Evolutionary conservation across 2,113 vertebrate species (phyloP), one percentile per base, ranked within the genome.

Genomic region (Turdus rufiventris): DNA sequence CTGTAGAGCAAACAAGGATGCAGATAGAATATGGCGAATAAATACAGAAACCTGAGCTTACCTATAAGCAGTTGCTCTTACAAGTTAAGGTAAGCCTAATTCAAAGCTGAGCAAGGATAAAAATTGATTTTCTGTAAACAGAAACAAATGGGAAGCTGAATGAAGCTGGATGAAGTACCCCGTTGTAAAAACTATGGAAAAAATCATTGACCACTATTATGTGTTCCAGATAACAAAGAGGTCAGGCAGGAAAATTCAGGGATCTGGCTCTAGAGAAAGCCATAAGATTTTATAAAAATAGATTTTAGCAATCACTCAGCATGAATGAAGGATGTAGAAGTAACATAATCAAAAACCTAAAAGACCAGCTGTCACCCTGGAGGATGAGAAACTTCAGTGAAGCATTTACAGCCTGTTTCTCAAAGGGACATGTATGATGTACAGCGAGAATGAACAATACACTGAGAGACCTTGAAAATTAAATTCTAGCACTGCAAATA

Each of bases 191-290:
- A 54, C 8, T 14, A 9, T 21, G 23, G 33, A 17, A 82, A 60
- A 40, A 60, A 43, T 0, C 5, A 18, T 5, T 50, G 15, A 34
- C 73, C 58, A 3, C 10, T 75, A 3, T 75, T 33, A 38, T 5
- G 18, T 24, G 43, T 34, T 21, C 28, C 33, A 70, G 42, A 26
- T 20, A 82, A 50, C 31, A 61, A 56, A 81, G 24, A 65, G 43
- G 5, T 42, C 34, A 60, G 56, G n/a, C 24, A 79, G 43, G 17
- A 45, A 75, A 53, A 89, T 16, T 12, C 34, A 42, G 31, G 28
- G 21, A 9, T 33, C 36, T 53, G 75, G n/a, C 43, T 68, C 50
- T n/a, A 56, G 34, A 36, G 45, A 81, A 76, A 76, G 56, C 18
- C 28, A 54, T 8, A 36, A 36, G 33, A 34, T 72, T 38, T 53